phyloP scores from a whole-genome alignment of 2,797 vertebrate genomes.

The Schizopygopsis pylzovi region DNA sequence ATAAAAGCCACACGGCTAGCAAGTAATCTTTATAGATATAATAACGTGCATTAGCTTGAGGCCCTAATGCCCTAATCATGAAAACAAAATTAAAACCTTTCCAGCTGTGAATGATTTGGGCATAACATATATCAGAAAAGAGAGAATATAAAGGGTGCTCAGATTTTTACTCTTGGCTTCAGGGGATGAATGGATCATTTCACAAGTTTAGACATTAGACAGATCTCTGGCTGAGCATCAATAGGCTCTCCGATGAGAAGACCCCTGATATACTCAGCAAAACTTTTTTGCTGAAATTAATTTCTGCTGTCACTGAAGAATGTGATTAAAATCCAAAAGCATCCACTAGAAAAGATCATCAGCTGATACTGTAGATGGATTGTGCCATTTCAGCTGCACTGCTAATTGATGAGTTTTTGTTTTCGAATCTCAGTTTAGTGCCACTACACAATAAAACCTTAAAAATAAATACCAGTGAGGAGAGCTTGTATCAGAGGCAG shows the following conservation, averaged over 20 bases:
- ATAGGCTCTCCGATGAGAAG: slow-evolving; percentile 75
- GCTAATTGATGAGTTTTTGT: slow-evolving; percentile 77
- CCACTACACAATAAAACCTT: slow-evolving; percentile 41
- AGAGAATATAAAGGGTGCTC: slow-evolving; percentile 13
- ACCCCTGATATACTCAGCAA: slow-evolving; percentile 73
- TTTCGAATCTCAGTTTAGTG: slow-evolving; percentile 41
- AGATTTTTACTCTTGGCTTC: slow-evolving; percentile 49
- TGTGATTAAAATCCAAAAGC: slow-evolving; percentile 57
- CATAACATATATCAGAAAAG: slow-evolving; percentile 41
- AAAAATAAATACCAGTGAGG: neutral
- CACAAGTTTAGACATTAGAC: slow-evolving; percentile 77
- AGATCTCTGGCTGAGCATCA: slow-evolving; percentile 79
- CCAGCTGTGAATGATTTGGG: slow-evolving; percentile 36
- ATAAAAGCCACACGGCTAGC: slow-evolving; percentile 14
- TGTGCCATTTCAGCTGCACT: slow-evolving; percentile 71
- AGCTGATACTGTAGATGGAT: slow-evolving; percentile 68
- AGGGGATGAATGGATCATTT: slow-evolving; percentile 67
- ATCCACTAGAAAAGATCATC: slow-evolving; percentile 72
- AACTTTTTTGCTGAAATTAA: slow-evolving; percentile 77
- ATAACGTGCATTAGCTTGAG: slow-evolving; percentile 24
- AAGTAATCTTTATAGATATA: slow-evolving; percentile 17
- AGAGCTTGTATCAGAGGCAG: neutral
- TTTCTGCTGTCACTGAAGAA: slow-evolving; percentile 64
- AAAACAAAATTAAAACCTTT: slow-evolving; percentile 49
- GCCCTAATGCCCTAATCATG: slow-evolving; percentile 32